phyloP scores from a whole-genome alignment of 2,797 vertebrate species.

The Clarias pachynema region DNA sequence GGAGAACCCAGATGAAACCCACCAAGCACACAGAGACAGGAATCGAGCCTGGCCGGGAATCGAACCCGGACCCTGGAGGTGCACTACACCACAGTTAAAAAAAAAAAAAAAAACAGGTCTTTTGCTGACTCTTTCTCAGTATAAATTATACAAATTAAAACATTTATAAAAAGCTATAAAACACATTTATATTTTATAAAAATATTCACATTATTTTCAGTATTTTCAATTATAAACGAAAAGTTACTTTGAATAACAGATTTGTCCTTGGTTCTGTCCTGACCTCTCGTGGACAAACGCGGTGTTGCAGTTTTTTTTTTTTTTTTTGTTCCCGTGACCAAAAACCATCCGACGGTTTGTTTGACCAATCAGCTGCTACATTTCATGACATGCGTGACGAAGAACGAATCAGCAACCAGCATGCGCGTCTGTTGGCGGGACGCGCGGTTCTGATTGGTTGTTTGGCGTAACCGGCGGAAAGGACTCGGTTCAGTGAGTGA shows the following conservation, averaged over 20 bases:
- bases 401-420: slow-evolving; percentile 16
- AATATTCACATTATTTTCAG: neutral
- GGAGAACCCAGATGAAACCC: too few relatives aligned
- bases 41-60: too few relatives aligned
- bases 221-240: neutral
- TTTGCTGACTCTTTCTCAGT: too few relatives aligned
- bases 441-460: slow-evolving; percentile 17
- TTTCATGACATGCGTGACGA: neutral
- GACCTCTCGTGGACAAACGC: neutral
- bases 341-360: slow-evolving; percentile 32
- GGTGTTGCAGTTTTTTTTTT: neutral
- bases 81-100: too few relatives aligned
- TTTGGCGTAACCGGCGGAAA: neutral
- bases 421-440: neutral
- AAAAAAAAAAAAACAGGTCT: too few relatives aligned
- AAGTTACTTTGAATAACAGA: neutral
- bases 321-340: neutral
- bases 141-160: too few relatives aligned
- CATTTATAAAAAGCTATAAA: too few relatives aligned
- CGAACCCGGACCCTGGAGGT: too few relatives aligned
- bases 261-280: neutral
- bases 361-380: slow-evolving; percentile 30
- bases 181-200: neutral
- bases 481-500: neutral
- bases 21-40: too few relatives aligned